These are phyloP conservation scores for Orientallactaga sibirica DNA, from an alignment of 2,797 vertebrate genomes.

Conservation along the genomic window DNA sequence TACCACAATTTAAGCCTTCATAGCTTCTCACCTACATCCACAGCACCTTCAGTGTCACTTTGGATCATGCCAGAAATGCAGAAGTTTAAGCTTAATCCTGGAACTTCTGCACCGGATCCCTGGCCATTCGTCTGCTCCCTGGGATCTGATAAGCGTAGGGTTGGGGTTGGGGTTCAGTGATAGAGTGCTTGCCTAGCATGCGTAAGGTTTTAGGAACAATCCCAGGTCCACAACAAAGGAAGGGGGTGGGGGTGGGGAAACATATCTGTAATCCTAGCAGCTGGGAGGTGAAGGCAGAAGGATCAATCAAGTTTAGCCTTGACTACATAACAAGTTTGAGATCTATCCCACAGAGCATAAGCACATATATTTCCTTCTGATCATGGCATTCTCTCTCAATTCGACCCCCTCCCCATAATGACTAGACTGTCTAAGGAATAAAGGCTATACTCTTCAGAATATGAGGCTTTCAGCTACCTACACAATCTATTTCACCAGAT, in stretches of 20 bases:
- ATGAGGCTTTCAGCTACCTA: background rate
- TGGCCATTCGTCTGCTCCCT: background rate
- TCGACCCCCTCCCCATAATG: slow-evolving; percentile 2
- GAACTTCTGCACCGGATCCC: background rate
- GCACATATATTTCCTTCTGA: slow-evolving; percentile 15
- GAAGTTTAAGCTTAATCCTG: background rate
- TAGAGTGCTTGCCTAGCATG: no score
- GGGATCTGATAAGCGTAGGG: background rate
- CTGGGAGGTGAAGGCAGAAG: no score
- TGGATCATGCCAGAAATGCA: background rate
- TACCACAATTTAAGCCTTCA: background rate
- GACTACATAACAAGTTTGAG: no score
- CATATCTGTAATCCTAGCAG: no score
- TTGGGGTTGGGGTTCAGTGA: background rate
- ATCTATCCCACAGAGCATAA: background rate
- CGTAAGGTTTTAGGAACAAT: no score
- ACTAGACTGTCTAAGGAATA: slow-evolving; percentile 26
- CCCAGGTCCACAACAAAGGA: no score
- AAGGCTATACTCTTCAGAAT: slow-evolving; percentile 40
- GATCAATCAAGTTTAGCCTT: no score
- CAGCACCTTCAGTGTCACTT: background rate
- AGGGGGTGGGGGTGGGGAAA: no score
- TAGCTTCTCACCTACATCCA: background rate
- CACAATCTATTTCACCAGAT: background rate
- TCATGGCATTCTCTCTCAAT: background rate